Percentiles rank a stretch among this genome's conserved stretches.
These are phyloP conservation scores for Scopus umbretta DNA, from an alignment of 2,113 vertebrate genomes.

Conservation along the genomic window DNA sequence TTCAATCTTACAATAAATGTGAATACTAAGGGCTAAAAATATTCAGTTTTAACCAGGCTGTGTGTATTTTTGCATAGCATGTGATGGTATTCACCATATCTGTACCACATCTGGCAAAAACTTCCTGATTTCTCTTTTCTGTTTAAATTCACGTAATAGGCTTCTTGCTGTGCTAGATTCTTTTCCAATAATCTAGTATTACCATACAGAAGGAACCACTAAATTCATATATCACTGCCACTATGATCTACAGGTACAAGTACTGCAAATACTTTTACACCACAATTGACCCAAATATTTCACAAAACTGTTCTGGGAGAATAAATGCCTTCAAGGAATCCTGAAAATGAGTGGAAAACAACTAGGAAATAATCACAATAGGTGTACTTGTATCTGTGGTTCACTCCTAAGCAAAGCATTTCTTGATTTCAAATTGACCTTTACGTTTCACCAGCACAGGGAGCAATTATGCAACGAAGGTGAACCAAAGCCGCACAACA, in stretches of 20 bases:
- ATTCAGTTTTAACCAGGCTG: not conserved
- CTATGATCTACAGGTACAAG: not conserved
- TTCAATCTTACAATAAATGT: not conserved
- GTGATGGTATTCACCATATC: not conserved
- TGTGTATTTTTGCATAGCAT: not conserved
- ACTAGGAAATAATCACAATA: not conserved
- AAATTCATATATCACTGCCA: not conserved
- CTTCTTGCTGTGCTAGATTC: not conserved
- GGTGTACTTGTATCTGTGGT: not conserved
- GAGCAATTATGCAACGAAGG: not conserved
- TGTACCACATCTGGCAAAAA: not conserved
- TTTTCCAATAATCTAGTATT: not conserved
- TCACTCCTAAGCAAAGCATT: not conserved
- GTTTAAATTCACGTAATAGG: not conserved
- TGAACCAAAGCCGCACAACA: not conserved
- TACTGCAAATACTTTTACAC: not conserved
- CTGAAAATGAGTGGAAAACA: not conserved
- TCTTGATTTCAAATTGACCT: conserved; percentile 1
- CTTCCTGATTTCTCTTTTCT: not conserved
- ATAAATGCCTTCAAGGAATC: not conserved
- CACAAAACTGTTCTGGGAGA: not conserved
- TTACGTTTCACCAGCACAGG: not conserved
- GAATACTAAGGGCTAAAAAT: not conserved
- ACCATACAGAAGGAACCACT: not conserved
- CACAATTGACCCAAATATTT: not conserved